These are phyloP conservation scores for Eospalax fontanierii DNA, from an alignment of 2,797 vertebrate genomes.

Conservation along the genomic window DNA sequence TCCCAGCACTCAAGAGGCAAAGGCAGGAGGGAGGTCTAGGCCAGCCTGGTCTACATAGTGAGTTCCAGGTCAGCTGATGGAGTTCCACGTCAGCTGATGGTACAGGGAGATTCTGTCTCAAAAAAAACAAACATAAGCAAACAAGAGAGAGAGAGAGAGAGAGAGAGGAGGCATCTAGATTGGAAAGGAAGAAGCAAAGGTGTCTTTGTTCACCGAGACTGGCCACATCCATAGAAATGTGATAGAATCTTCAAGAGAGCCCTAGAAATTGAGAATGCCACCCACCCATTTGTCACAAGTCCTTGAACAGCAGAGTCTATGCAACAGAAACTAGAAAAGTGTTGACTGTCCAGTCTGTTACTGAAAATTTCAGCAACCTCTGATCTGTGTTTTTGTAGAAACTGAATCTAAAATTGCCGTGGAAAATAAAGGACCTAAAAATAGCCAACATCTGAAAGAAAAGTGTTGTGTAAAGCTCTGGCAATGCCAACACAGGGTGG, in stretches of 20 bases:
- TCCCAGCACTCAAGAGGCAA: too few relatives aligned
- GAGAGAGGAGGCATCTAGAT: background rate
- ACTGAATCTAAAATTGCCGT: conserved; percentile 11
- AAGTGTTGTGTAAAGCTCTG: background rate
- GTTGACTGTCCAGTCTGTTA: background rate
- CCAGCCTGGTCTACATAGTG: too few relatives aligned
- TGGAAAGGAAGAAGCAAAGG: background rate
- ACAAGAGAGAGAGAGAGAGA: too few relatives aligned
- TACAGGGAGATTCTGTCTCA: too few relatives aligned
- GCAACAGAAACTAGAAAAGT: too few relatives aligned
- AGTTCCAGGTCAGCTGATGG: too few relatives aligned
- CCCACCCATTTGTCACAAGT: background rate
- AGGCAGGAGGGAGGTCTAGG: too few relatives aligned
- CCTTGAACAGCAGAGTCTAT: background rate
- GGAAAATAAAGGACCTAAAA: background rate
- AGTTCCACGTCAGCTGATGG: too few relatives aligned
- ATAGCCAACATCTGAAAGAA: background rate
- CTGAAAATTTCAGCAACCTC: background rate
- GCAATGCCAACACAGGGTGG: background rate
- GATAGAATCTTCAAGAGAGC: background rate
- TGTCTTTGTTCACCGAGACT: background rate
- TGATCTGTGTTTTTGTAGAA: background rate
- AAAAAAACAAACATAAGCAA: too few relatives aligned
- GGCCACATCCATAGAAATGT: too few relatives aligned
- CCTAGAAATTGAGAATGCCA: background rate